A percentile compares a stretch with the other conserved stretches of the same genome.
These are phyloP conservation scores for Dryomyza anilis DNA, from an alignment of 2,888 invertebrate species.

Conservation along the genomic window DNA sequence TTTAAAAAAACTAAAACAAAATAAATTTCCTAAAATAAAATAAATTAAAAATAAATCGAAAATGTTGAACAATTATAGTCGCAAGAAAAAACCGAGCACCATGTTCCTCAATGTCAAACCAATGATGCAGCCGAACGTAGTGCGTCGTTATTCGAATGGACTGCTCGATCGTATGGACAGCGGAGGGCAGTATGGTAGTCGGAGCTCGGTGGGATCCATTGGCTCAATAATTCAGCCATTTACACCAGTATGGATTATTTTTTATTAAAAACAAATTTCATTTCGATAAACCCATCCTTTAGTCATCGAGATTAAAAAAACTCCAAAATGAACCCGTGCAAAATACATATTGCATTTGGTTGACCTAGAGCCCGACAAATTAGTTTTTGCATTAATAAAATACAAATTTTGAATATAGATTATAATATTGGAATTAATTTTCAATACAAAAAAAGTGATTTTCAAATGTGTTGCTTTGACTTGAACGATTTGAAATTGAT, in stretches of 20 bases:
- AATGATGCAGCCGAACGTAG: constrained; percentile 41
- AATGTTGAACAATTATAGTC: constrained; percentile 51
- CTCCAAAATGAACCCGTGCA: too few relatives aligned
- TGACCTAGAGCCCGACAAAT: too few relatives aligned
- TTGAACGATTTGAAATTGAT: too few relatives aligned
- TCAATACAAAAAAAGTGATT: too few relatives aligned
- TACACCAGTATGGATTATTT: constrained; percentile 47
- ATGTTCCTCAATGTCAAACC: constrained; percentile 59
- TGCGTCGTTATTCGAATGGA: constrained; percentile 53
- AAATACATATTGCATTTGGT: too few relatives aligned
- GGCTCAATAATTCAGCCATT: constrained; percentile 48
- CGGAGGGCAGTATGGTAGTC: constrained; percentile 37
- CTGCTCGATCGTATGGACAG: constrained; percentile 49
- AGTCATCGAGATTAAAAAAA: too few relatives aligned
- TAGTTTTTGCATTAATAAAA: too few relatives aligned
- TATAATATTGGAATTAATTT: too few relatives aligned
- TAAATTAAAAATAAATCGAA: constrained; percentile 7
- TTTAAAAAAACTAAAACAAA: neutral
- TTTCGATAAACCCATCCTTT: too few relatives aligned
- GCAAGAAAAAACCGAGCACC: constrained; percentile 50
- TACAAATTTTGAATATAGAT: too few relatives aligned
- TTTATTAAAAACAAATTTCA: neutral
- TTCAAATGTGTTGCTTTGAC: too few relatives aligned
- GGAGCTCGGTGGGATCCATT: constrained; percentile 46
- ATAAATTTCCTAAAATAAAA: neutral